phyloP scores from a whole-genome alignment of 2,113 vertebrate genomes.

The Azemiops feae region DNA sequence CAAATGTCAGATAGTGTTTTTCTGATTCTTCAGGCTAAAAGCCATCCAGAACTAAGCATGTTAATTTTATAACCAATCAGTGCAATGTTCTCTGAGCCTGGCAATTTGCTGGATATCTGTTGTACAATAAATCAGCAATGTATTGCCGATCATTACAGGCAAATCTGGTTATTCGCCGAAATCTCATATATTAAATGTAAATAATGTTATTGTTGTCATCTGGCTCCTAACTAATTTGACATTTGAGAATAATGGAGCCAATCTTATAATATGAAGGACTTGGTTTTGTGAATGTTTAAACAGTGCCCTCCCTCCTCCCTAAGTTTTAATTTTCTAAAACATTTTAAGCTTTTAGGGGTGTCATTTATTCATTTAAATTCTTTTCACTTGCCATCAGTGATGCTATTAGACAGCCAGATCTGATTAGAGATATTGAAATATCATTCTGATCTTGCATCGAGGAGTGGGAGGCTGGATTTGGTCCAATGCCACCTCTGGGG shows the following conservation, averaged over 20 bases:
- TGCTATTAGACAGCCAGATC: not conserved
- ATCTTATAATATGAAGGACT: not conserved
- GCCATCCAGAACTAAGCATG: not conserved
- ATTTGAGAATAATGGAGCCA: not conserved
- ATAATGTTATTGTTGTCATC: not conserved
- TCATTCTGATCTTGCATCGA: not conserved
- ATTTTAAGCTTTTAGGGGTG: not conserved
- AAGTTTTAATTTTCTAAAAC: not conserved
- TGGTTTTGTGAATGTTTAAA: not conserved
- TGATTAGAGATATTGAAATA: not conserved
- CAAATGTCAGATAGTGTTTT: not conserved
- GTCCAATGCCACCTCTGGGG: no score
- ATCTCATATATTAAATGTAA: slow-evolving; percentile 31
- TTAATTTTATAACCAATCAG: slow-evolving; percentile 39
- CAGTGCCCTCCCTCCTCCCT: not conserved
- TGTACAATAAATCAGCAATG: slow-evolving; percentile 28
- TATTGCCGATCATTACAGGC: slow-evolving; percentile 44
- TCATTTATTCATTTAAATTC: not conserved
- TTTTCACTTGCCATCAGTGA: not conserved
- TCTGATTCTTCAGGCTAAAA: not conserved
- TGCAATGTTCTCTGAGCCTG: slow-evolving; percentile 46
- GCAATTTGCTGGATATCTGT: slow-evolving; percentile 53
- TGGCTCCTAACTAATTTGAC: not conserved
- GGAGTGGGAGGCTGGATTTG: no score
- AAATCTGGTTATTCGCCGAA: slow-evolving; percentile 41